These are phyloP conservation scores for Gopherus flavomarginatus DNA, from an alignment of 2,113 vertebrate genomes.

Conservation along the genomic window DNA sequence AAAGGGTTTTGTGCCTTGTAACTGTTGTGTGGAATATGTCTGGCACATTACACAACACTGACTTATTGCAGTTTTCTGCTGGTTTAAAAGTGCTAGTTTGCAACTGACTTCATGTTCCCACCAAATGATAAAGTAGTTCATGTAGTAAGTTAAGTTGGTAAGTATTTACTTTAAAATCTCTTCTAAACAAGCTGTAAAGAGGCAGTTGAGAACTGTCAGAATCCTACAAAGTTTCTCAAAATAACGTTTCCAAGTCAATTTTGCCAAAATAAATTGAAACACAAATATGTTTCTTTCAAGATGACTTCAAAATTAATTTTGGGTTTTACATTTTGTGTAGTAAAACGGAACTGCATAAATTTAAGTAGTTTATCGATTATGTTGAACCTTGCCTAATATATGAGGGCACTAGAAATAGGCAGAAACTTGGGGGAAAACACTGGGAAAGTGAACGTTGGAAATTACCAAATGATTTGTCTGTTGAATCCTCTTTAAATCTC, in stretches of 20 bases:
- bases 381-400: constrained; percentile 60
- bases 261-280: constrained; percentile 65
- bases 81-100: constrained; percentile 82
- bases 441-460: constrained; percentile 71
- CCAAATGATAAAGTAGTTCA: constrained; percentile 80
- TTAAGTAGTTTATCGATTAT: constrained; percentile 48
- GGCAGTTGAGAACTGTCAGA: constrained; percentile 70
- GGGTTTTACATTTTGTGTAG: constrained; percentile 51
- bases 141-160: constrained; percentile 88
- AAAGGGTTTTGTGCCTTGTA: constrained; percentile 86
- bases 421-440: constrained; percentile 63
- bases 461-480: constrained; percentile 71
- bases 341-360: constrained; percentile 54
- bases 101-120: constrained; percentile 79
- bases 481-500: constrained; percentile 69
- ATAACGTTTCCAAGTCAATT: constrained; percentile 68
- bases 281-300: constrained; percentile 52
- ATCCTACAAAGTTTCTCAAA: constrained; percentile 58
- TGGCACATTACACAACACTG: constrained; percentile 82
- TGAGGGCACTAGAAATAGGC: constrained; percentile 68
- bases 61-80: constrained; percentile 83
- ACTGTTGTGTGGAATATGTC: constrained; percentile 82
- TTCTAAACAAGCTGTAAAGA: constrained; percentile 68
- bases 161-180: constrained; percentile 80
- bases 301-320: constrained; percentile 55